Evolutionary conservation across 92 coral and sea anemone genomes (phyloP).

Genomic region (Epizoanthus stellaris): DNA sequence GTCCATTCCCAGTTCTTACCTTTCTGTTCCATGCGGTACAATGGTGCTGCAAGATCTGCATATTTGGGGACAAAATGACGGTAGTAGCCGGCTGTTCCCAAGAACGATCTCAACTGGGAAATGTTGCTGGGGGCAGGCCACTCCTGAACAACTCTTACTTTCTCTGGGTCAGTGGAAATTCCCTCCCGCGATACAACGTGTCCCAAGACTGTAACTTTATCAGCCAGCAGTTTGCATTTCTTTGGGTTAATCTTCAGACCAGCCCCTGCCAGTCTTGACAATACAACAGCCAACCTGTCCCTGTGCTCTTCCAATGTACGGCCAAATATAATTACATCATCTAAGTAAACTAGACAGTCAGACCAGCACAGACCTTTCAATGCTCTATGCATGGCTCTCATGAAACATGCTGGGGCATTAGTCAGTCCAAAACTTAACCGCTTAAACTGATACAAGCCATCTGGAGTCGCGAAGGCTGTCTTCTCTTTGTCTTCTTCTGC

Average conservation of each 20-base stretch:
- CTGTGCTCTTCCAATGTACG: constrained; percentile 50
- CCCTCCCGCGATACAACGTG: constrained; percentile 48
- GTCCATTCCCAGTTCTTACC: constrained; percentile 34
- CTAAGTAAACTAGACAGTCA: constrained; percentile 56
- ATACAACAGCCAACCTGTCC: constrained; percentile 43
- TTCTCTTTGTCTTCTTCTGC: constrained; percentile 55
- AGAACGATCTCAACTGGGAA: constrained; percentile 44
- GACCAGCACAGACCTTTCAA: constrained; percentile 54
- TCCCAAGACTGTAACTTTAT: constrained; percentile 43
- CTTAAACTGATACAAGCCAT: constrained; percentile 54
- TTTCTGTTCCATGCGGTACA: constrained; percentile 47
- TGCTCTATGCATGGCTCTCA: constrained; percentile 48
- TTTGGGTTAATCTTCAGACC: constrained; percentile 55
- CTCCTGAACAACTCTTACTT: constrained; percentile 47
- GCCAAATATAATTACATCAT: constrained; percentile 58
- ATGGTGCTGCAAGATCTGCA: constrained; percentile 51
- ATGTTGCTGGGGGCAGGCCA: constrained; percentile 40
- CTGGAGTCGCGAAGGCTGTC: constrained; percentile 58
- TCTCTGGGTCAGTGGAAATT: constrained; percentile 60
- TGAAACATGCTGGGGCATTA: constrained; percentile 60
- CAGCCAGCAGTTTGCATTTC: constrained; percentile 56
- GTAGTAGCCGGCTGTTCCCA: constrained; percentile 55
- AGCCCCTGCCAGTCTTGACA: constrained; percentile 48
- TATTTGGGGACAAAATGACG: constrained; percentile 57
- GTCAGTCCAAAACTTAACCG: constrained; percentile 44